Conservation (phyloP, 2,113 vertebrate genomes). For the Aix galericulata region DNA sequence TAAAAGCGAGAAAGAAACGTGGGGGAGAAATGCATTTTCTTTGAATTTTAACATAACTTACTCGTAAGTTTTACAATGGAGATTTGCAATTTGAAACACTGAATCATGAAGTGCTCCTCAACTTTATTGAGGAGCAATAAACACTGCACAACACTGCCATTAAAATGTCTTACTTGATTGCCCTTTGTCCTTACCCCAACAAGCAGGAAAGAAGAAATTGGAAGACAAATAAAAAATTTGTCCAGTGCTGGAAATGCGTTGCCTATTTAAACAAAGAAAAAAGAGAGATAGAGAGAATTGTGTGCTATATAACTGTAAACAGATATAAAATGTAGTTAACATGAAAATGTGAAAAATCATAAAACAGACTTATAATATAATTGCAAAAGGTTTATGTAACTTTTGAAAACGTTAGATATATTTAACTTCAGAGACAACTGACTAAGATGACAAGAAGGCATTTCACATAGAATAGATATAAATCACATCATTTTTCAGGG, state of each 20-base stretch:
- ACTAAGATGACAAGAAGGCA: neutral
- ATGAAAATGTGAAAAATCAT: neutral
- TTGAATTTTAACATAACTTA: neutral
- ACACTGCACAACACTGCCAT: neutral
- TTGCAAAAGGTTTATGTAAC: neutral
- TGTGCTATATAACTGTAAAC: neutral
- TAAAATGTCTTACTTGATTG: neutral
- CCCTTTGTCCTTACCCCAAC: constrained; percentile 84
- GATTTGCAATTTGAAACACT: neutral
- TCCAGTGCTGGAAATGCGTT: constrained; percentile 85
- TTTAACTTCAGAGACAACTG: neutral
- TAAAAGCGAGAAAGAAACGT: neutral
- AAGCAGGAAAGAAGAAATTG: constrained; percentile 91
- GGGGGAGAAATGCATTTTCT: neutral
- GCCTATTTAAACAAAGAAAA: constrained; percentile 74
- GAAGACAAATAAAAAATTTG: constrained; percentile 79
- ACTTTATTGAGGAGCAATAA: too few relatives aligned
- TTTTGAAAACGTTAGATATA: neutral
- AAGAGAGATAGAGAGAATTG: neutral
- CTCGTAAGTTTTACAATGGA: neutral
- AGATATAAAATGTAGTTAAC: neutral
- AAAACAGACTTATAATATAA: neutral
- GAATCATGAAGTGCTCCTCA: too few relatives aligned
- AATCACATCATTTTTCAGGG: neutral
- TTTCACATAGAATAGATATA: neutral